Evolutionary conservation across 1,140 invertebrate genomes (phyloP), one percentile per base, ranked within the genome.

Genomic region (Cyrtorhinus lividipennis): DNA sequence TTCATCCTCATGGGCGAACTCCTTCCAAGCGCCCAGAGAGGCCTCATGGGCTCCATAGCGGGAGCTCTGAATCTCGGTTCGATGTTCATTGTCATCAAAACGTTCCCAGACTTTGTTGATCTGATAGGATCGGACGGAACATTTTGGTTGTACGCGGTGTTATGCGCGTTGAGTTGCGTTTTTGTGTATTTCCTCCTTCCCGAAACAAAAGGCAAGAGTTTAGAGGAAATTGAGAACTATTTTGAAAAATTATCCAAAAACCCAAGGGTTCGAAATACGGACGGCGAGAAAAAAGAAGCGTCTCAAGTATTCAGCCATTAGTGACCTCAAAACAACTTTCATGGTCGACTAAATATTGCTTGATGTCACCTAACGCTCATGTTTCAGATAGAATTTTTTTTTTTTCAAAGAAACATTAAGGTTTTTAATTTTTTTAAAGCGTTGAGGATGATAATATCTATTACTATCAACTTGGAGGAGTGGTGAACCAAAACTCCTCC

Each of bases 141-240:
- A 15, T 82, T 80, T 68, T 79, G 76, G 72, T 64, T 80, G 22
- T 81, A 78, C 67, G 71, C 77, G 23, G 72, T 71, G 2, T 64
- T 80, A 45, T 76, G 77, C 22, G 66, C 75, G n/a, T 15, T 75
- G 1, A 68, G 68, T 46, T 68, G 66, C 61, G 30, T 79, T 71
- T 66, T 79, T 61, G 69, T 79, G 38, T 71, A 68, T 12, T 68
- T 78, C 25, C 71, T 76, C 24, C 69, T 81, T 12, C 80, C 80
- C 20, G 80, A 82, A 71, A 81, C 79, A 1, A 80, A 80, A 67
- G 78, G 78, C 0, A 75, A 74, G 62, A 73, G 67, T 5, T 68
- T 81, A 18, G 78, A 80, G 61, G 79, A 82, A 69, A 77, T 81
- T 13, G 68, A 72, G 63, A 64, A 67, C 20, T 66, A 66, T 45